These are phyloP conservation scores for Phortica magna DNA, from an alignment of 2,888 invertebrate genomes.

Conservation along the genomic window DNA sequence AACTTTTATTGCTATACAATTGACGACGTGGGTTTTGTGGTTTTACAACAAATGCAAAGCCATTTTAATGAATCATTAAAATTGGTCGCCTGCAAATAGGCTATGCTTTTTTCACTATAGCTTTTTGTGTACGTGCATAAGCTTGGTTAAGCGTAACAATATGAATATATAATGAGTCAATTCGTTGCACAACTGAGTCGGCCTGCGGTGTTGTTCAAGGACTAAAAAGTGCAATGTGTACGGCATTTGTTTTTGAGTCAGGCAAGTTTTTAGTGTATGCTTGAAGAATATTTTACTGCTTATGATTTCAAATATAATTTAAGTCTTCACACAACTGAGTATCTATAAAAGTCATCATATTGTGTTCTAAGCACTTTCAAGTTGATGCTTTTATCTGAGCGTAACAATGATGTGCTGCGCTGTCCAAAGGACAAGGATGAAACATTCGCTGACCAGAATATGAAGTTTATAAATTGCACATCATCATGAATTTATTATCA, in stretches of 20 bases:
- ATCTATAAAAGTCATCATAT: too few species aligned
- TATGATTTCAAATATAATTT: too few species aligned
- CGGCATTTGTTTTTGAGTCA: too few species aligned
- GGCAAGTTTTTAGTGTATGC: too few species aligned
- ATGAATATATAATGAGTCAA: not conserved
- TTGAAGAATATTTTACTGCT: too few species aligned
- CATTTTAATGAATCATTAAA: not conserved
- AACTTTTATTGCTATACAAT: not conserved
- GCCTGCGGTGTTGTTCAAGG: not conserved
- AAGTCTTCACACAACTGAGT: too few species aligned
- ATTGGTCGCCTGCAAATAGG: not conserved
- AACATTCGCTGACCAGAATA: constrained; percentile 49
- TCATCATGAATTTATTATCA: constrained; percentile 70
- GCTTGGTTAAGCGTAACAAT: too few species aligned
- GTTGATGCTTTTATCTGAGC: not conserved
- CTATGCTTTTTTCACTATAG: not conserved
- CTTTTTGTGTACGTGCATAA: too few species aligned
- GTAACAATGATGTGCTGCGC: not conserved
- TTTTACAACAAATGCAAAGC: not conserved
- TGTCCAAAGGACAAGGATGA: not conserved
- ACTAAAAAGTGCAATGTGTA: too few species aligned
- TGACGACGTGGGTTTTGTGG: not conserved
- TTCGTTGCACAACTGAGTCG: not conserved
- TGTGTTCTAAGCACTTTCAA: not conserved
- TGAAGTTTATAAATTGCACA: constrained; percentile 71